phyloP scores from a whole-genome alignment of 2,797 vertebrate genomes.

The Mareca penelope region DNA sequence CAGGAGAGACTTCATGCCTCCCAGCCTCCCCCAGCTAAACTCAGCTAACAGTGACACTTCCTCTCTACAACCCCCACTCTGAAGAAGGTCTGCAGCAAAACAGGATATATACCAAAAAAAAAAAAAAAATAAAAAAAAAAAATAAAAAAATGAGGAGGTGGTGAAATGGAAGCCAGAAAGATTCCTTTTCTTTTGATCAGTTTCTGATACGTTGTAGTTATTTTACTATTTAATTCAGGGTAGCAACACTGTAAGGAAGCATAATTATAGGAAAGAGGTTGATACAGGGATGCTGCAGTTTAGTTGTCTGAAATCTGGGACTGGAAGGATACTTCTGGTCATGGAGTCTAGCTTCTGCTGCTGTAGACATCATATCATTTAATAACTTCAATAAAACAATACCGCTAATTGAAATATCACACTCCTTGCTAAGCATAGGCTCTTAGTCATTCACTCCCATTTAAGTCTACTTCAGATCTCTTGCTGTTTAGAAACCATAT shows the following conservation, averaged over 20 bases:
- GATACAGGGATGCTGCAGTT: background rate
- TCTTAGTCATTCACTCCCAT: background rate
- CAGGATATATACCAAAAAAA: slow-evolving; percentile 25
- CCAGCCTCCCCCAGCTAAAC: slow-evolving; percentile 5
- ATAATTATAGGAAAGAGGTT: background rate
- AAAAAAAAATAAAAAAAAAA: background rate
- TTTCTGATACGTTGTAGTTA: background rate
- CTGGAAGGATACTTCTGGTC: background rate
- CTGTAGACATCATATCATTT: background rate
- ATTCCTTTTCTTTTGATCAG: background rate
- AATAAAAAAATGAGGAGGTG: background rate
- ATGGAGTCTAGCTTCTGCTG: background rate
- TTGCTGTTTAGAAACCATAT: background rate
- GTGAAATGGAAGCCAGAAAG: background rate
- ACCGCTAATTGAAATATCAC: background rate
- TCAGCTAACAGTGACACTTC: slow-evolving; percentile 35
- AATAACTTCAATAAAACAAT: background rate
- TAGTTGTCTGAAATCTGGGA: background rate
- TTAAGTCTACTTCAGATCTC: background rate
- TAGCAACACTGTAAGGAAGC: background rate
- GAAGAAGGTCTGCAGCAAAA: slow-evolving; percentile 40
- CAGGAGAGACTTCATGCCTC: background rate
- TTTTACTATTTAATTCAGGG: background rate
- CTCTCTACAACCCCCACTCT: slow-evolving; percentile 3
- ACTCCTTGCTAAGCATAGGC: background rate